Base-by-base conservation (phyloP, 2,113 vertebrate species). In the Electrona antarctica region DNA sequence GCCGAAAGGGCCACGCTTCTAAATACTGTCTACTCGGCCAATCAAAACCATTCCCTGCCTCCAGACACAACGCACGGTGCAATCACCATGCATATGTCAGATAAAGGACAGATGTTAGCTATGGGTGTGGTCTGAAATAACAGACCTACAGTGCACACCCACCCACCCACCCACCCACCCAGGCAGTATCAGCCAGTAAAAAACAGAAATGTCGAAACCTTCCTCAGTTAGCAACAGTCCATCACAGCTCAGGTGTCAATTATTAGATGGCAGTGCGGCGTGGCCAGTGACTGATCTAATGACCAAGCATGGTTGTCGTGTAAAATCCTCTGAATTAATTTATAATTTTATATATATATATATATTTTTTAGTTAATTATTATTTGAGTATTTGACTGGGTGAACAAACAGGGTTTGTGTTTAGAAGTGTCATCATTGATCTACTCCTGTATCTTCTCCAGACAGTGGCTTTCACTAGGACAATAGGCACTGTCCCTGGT, bases 51-150 rank as follows among this genome's bases (percentile, higher is more conserved):
- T 85, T 67, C 76, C 51, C 64, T 1, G 73, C 67, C 76, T 84
- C 76, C 68, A 93, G 89, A 91, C 88, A 88, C 84, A 92, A 91
- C 87, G 92, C 74, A 73, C 67, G 72, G 73, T 50, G 71, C 81
- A 88, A 87, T 88, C 83, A 78, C 71, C 74, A 67, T 83, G 62
- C 57, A 71, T 65, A 65, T 73, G 88, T 89, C 82, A 86, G 86
- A 91, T 90, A 84, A 86, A 64, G 81, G 88, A 77, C 89, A 88
- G 84, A 88, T 85, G 86, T 77, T 76, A 74, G 64, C 60, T 52
- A 72, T 33, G 61, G 61, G 57, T 54, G 73, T 48, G 60, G 67
- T 59, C 69, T 63, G 63, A 79, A 81, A 71, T 74, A 62, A 79
- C 71, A 86, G 66, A 76, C 63, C 72, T 55, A 67, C 62, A 52